Percentiles rank a stretch among this genome's conserved stretches.
Conservation (phyloP, 2,888 invertebrate species). For the Parnassius orleans region DNA sequence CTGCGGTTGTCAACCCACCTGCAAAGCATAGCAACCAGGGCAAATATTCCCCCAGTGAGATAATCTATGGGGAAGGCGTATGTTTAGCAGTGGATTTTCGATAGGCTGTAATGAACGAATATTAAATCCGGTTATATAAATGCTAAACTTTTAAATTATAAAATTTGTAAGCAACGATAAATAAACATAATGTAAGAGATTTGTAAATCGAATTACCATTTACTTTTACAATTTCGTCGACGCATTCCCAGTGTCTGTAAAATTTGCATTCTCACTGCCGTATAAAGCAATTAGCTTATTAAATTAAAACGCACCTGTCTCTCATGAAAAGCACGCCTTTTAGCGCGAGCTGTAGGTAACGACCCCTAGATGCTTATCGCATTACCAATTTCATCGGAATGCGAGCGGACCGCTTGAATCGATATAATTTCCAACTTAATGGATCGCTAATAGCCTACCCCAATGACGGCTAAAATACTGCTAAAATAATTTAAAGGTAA, state of each 20-base stretch:
- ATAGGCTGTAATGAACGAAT: too few species aligned
- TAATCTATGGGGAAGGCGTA: too few species aligned
- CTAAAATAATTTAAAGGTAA: constrained; percentile 34
- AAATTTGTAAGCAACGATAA: background rate
- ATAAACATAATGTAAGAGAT: background rate
- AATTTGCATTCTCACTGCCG: constrained; percentile 25
- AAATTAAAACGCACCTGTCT: constrained; percentile 30
- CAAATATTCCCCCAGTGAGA: too few species aligned
- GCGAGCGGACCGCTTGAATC: constrained; percentile 51
- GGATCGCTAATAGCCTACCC: constrained; percentile 62
- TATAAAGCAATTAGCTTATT: constrained; percentile 25
- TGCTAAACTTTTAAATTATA: too few species aligned
- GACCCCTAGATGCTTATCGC: constrained; percentile 66
- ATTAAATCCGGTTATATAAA: too few species aligned
- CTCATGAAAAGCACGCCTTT: constrained; percentile 38
- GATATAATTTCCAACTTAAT: constrained; percentile 63
- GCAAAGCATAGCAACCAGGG: too few species aligned
- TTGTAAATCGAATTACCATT: background rate
- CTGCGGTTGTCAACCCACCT: too few species aligned
- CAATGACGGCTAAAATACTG: constrained; percentile 46
- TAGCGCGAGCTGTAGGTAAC: constrained; percentile 42
- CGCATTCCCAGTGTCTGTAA: constrained; percentile 16
- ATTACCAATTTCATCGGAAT: constrained; percentile 77
- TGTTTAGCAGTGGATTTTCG: too few species aligned
- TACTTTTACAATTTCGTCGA: constrained; percentile 1